Conservation (phyloP, 92 coral and sea anemone species). For the Bergia sp. region DNA sequence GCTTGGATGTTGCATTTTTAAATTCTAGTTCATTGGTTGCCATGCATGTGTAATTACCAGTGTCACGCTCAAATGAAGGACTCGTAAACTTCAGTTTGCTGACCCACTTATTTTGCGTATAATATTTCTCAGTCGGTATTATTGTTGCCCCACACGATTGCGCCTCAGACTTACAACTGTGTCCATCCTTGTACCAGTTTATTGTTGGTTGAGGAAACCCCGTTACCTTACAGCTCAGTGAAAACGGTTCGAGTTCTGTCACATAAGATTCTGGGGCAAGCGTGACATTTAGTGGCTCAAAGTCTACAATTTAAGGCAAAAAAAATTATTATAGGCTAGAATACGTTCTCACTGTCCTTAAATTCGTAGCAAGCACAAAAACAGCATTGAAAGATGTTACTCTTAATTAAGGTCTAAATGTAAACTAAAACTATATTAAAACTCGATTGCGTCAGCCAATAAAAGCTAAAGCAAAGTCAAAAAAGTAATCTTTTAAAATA, state of each 20-base stretch:
- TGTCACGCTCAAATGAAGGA: neutral
- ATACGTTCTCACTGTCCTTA: neutral
- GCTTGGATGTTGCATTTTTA: neutral
- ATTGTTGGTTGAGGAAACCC: constrained; percentile 26
- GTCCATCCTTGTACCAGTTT: constrained; percentile 17
- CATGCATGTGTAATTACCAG: constrained; percentile 15
- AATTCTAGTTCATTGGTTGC: constrained; percentile 32
- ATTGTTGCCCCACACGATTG: neutral
- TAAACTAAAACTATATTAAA: too few relatives aligned
- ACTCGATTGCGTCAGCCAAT: too few relatives aligned
- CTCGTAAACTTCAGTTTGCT: neutral
- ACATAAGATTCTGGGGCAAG: neutral
- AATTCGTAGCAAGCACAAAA: neutral
- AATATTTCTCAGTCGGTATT: neutral
- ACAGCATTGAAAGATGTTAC: neutral
- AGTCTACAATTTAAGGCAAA: neutral
- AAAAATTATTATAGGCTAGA: neutral
- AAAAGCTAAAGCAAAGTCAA: too few relatives aligned
- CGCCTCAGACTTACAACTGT: neutral
- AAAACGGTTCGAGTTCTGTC: neutral
- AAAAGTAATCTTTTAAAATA: too few relatives aligned
- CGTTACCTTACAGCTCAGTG: neutral
- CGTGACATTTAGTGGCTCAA: constrained; percentile 8
- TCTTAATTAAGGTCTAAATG: too few relatives aligned
- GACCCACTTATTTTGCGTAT: neutral